Conservation (phyloP, 2,113 vertebrate genomes). For the Excalfactoria chinensis region DNA sequence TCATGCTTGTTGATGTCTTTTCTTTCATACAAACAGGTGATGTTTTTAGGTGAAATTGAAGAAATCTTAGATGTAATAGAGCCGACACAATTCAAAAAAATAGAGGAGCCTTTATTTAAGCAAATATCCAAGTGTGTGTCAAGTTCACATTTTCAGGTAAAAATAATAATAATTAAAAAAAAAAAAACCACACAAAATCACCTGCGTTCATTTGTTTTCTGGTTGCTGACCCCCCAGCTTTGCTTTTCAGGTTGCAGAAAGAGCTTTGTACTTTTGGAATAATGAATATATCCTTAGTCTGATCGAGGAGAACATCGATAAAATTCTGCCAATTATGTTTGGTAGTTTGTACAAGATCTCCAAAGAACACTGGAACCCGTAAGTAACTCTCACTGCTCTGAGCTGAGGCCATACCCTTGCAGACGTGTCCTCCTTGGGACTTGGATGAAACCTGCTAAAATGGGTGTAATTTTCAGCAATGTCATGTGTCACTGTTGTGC, state of each 20-base stretch:
- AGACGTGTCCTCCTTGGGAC: background rate
- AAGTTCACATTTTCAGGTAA: slow-evolving; percentile 98
- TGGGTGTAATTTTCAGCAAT: background rate
- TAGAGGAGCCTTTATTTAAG: slow-evolving; percentile 97
- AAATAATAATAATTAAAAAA: background rate
- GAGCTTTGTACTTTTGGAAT: slow-evolving; percentile 98
- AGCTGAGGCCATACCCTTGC: background rate
- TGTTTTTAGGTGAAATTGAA: slow-evolving; percentile 98
- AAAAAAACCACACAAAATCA: background rate
- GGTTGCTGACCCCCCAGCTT: slow-evolving; percentile 3
- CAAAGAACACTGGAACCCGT: slow-evolving; percentile 99
- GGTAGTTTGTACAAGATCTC: slow-evolving; percentile 97
- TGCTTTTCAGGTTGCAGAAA: slow-evolving; percentile 92
- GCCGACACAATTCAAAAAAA: slow-evolving; percentile 97
- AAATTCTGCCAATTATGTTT: slow-evolving; percentile 97
- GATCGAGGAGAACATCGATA: slow-evolving; percentile 97
- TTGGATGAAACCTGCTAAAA: background rate
- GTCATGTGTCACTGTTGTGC: background rate
- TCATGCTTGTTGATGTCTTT: background rate
- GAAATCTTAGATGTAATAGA: slow-evolving; percentile 99
- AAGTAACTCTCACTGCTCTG: slow-evolving; percentile 68
- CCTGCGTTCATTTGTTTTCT: background rate
- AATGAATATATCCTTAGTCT: slow-evolving; percentile 99
- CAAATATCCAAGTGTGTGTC: slow-evolving; percentile 96
- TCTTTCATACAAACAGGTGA: slow-evolving; percentile 84